Percentiles rank a stretch among this genome's conserved stretches.
phyloP scores from a whole-genome alignment of 2,797 vertebrate genomes.

The Danionella dracula region DNA sequence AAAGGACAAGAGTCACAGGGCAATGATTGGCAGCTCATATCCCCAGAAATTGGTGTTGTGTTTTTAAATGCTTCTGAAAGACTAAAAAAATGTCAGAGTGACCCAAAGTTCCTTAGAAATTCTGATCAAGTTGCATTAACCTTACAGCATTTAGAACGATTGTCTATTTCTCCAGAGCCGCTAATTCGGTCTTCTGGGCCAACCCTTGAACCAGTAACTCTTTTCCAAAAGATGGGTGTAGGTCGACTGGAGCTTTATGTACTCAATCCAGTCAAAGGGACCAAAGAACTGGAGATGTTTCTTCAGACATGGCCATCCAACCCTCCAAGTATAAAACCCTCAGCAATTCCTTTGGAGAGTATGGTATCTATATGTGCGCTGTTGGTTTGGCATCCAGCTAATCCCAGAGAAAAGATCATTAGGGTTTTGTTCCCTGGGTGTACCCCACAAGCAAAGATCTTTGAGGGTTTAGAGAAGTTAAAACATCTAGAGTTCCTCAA shows the following conservation, averaged over 20 bases:
- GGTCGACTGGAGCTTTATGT: conserved; percentile 88
- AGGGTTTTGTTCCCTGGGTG: conserved; percentile 87
- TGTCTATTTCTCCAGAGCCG: conserved; percentile 71
- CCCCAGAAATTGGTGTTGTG: conserved; percentile 84
- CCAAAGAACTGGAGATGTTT: conserved; percentile 73
- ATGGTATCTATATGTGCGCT: conserved; percentile 79
- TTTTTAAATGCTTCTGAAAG: conserved; percentile 78
- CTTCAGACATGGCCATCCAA: conserved; percentile 69
- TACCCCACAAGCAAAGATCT: conserved; percentile 78
- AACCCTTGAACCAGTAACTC: conserved; percentile 70
- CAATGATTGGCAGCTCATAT: conserved; percentile 76
- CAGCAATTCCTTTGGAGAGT: conserved; percentile 64
- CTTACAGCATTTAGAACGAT: conserved; percentile 67
- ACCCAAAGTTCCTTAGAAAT: conserved; percentile 66
- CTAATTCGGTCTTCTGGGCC: conserved; percentile 62
- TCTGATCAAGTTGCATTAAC: conserved; percentile 74
- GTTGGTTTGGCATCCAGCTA: conserved; percentile 87
- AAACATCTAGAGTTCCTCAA: conserved; percentile 84
- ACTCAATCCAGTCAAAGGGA: conserved; percentile 81
- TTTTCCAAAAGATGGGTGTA: conserved; percentile 95
- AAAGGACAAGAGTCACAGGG: conserved; percentile 63
- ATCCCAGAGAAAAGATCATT: conserved; percentile 80
- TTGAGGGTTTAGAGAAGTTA: conserved; percentile 85
- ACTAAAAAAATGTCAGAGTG: conserved; percentile 52
- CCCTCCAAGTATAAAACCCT: conserved; percentile 41